Evolutionary conservation across 2,797 vertebrate species (phyloP), one percentile per base, ranked within the genome.

Genomic region (Brotula barbata): DNA sequence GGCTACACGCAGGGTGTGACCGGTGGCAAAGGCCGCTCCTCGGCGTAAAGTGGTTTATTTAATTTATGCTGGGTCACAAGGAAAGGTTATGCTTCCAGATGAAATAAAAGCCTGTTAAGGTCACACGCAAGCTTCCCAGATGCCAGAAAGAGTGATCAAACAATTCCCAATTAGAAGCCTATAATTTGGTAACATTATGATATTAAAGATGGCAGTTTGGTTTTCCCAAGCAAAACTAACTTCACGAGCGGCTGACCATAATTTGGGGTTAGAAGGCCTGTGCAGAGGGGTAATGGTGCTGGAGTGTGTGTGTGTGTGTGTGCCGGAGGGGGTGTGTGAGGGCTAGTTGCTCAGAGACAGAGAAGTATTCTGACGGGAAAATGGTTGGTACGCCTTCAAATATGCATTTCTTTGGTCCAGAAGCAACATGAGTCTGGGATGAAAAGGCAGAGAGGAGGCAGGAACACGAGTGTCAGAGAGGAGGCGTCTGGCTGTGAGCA

Each of bases 141-240:
- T 89, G 87, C 81, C 70, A 73, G 76, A 78, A 74, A 41, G 71
- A 72, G 80, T 71, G 86, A 91, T 92, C 88, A 90, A 90, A 91
- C 74, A 55, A 82, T 87, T 89, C 85, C 81, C 86, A 90, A 89
- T 90, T 89, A 88, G 85, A 90, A 91, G 60, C 88, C 77, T 92
- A 84, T 89, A 77, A 91, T 92, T 91, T 90, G 80, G 82, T 80
- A 81, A 87, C 88, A 87, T 90, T 86, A 87, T 86, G 81, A 89
- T 91, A 90, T 92, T 91, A 86, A 90, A 90, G 84, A 90, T 87
- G 89, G 89, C 88, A 88, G 87, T 76, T 89, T 66, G 91, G 88
- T 88, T 91, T 88, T 86, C 87, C 79, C 83, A 88, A 90, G 88
- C 82, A 90, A 91, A 91, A 89, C 88, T 88, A 85, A 91, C 89